Evolutionary conservation across 2,113 vertebrate genomes (phyloP), one percentile per base, ranked within the genome.

Genomic region (Myrmecobius fasciatus): DNA sequence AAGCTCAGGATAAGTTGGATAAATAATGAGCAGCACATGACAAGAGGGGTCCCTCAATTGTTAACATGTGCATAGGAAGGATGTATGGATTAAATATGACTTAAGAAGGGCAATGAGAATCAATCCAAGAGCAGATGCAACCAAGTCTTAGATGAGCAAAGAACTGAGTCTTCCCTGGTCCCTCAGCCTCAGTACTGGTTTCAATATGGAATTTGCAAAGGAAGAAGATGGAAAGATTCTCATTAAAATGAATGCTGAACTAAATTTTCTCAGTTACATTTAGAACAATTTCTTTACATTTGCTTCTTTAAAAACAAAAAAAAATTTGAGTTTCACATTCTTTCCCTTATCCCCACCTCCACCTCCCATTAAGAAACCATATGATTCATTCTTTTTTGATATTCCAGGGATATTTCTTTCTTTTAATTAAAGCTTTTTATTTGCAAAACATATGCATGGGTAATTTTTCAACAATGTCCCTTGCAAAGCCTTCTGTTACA

Each of bases 1-100:
- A 97, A 90, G 12, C 92, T 94, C 96, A 90, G 89, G n/a, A 52
- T 92, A 91, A 96, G 92, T 8, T 89, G 60, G 95, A 93, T 14
- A 94, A 53, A n/a, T 49, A 93, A 89, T 90, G 91, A 93, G 92
- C 96, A 47, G 10, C 24, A 95, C 36, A 93, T 17, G n/a, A 54
- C 53, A 20, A 4, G 67, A 48, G 43, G 49, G 91, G 28, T 0
- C 14, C 95, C 83, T 91, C 83, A 93, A 75, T 90, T 95, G 88
- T 93, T 26, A 91, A 60, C 91, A 90, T 14, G 3, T 91, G 14
- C 90, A 95, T 94, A 67, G 91, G 36, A 94, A 95, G 93, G 95
- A 25, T 12, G 52, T 60, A 89, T 53, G 90, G 94, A 90, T 95
- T 92, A 93, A 93, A 92, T 75, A 20, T 54, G 93, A 88, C 75